A percentile compares a stretch with the other conserved stretches of the same genome.
phyloP scores from a whole-genome alignment of 92 coral and sea anemone species.

The Paramuricea clavata region DNA sequence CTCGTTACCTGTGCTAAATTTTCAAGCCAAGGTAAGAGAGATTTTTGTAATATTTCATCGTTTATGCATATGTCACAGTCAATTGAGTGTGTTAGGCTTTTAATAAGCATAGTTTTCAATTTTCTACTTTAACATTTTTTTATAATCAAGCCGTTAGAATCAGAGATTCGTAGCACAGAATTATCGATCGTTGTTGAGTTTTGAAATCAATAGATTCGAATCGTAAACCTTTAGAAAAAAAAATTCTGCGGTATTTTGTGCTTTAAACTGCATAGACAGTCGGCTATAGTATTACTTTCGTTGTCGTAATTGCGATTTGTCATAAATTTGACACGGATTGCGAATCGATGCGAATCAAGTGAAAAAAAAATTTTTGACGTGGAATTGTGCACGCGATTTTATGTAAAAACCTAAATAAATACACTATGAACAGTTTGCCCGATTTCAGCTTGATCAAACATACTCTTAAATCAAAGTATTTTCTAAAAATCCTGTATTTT shows the following conservation, averaged over 20 bases:
- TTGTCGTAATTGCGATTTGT: background rate
- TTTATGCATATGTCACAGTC: background rate
- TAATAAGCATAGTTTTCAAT: too few relatives aligned
- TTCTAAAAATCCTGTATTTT: too few relatives aligned
- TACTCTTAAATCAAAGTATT: background rate
- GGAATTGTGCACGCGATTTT: background rate
- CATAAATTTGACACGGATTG: background rate
- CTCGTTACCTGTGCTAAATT: conserved; percentile 96
- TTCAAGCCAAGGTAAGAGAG: conserved; percentile 94
- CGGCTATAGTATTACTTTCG: too few relatives aligned
- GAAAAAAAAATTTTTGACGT: too few relatives aligned
- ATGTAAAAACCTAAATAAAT: background rate
- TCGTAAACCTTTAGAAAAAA: background rate
- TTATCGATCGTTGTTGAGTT: conserved; percentile 21
- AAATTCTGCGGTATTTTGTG: background rate
- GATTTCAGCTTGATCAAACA: conserved; percentile 4
- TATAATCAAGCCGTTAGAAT: too few relatives aligned
- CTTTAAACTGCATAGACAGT: background rate
- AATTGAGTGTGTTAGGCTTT: background rate
- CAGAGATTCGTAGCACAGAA: conserved; percentile 56
- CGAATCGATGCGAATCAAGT: background rate
- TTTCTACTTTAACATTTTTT: too few relatives aligned
- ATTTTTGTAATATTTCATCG: background rate
- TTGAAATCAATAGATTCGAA: conserved; percentile 24
- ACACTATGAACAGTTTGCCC: background rate